Conservation (phyloP, 2,888 invertebrate species). For the Pammene aurita region DNA sequence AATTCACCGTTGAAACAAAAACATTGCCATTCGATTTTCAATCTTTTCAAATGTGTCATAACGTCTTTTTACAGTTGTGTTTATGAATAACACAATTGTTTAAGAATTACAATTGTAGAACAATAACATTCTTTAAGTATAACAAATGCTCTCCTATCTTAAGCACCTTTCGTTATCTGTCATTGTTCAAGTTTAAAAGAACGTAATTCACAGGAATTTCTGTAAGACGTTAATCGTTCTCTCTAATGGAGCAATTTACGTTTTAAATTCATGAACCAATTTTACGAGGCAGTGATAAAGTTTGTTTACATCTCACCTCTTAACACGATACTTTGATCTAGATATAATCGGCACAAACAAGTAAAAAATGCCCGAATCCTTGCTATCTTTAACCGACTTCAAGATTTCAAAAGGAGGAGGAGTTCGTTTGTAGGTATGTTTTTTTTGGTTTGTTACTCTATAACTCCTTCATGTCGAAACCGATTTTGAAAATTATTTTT, state of each 20-base stretch:
- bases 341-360: background rate
- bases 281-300: constrained; percentile 10
- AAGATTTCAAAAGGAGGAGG: too few species aligned
- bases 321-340: constrained; percentile 1
- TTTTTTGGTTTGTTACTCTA: too few species aligned
- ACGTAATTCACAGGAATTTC: background rate
- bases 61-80: background rate
- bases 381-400: too few species aligned
- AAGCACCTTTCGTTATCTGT: constrained; percentile 6
- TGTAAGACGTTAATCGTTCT: background rate
- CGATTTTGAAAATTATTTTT: too few species aligned
- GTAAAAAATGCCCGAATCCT: too few species aligned
- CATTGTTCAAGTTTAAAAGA: background rate
- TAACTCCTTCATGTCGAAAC: too few species aligned
- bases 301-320: background rate
- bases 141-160: background rate
- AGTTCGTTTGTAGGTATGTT: too few species aligned
- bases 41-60: background rate
- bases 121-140: background rate
- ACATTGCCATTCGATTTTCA: background rate
- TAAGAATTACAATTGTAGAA: background rate
- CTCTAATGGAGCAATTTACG: background rate
- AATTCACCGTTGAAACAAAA: background rate
- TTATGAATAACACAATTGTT: too few species aligned
- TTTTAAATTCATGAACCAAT: background rate